Evolutionary conservation across 2,888 invertebrate genomes (phyloP), one percentile per base, ranked within the genome.

Genomic region (Morinoia aosen): DNA sequence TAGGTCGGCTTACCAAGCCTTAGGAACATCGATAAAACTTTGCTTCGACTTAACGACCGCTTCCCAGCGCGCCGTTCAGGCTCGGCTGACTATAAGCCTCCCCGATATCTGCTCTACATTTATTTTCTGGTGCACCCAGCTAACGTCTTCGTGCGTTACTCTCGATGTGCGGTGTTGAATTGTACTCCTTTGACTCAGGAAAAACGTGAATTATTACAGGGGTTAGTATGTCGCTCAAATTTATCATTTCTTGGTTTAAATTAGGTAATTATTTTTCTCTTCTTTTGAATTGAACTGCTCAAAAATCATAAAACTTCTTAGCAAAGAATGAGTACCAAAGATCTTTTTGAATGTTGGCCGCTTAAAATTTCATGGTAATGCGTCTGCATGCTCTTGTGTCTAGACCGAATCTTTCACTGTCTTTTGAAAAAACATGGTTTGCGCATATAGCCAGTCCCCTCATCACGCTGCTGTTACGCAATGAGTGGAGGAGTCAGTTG

Each of bases 21-120:
- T 90, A 40, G 16, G 40, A 48, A 40, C 90, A 90, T 90, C 90
- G 90, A 90, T 90, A 48, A 48, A 90, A 90, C 90, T 90, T 90
- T 12, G 25, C 11, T 39, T 40, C 48, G 76, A 76, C 76, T 76
- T 61, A 14, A 76, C 33, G 76, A 76, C 33, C 8, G 16, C 19
- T 33, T 16, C 33, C 76, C 8, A 25, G 76, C 25, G 25, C 33
- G 76, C 76, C 2, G 12, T 76, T 76, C 25, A 2, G 90, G 90
- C 90, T 40, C 39, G 40, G 90, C 48, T 33, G 76, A 16, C 12
- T 33, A 16, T 58, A 76, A 76, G 76, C 76, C 76, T 76, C 25
- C 33, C 76, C 76, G 76, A 76, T 76, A 76, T 76, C 33, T 76
- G 76, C 76, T 76, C 76, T 76, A 76, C 8, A 25, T 76, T 33